Conservation (phyloP, 2,888 invertebrate species). For the Mesochorus sp. region DNA sequence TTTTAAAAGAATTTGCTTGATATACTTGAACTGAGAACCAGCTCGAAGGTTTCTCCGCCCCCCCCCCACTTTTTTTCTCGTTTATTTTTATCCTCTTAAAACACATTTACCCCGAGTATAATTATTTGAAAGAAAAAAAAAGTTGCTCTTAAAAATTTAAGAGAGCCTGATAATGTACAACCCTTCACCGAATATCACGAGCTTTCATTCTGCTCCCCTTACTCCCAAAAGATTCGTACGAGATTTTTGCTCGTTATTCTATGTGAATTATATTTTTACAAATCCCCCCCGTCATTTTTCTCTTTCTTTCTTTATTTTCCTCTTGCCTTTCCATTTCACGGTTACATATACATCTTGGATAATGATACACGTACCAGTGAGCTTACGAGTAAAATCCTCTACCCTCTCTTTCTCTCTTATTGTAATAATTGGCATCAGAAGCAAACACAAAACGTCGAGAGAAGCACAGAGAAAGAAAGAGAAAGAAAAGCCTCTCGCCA, state of each 20-base stretch:
- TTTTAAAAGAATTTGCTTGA: too few relatives aligned
- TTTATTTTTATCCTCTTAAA: conserved; percentile 12
- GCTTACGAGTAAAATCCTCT: conserved; percentile 32
- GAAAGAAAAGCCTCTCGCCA: conserved; percentile 20
- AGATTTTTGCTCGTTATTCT: conserved; percentile 32
- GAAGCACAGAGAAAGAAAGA: conserved; percentile 24
- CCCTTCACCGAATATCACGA: conserved; percentile 19
- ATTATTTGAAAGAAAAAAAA: conserved; percentile 33
- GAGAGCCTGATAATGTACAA: conserved; percentile 22
- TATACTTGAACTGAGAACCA: too few relatives aligned
- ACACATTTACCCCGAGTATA: conserved; percentile 32
- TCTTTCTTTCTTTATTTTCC: neutral
- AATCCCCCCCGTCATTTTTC: conserved; percentile 19
- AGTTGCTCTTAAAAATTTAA: conserved; percentile 14
- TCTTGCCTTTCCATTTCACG: conserved; percentile 15
- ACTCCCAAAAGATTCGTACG: conserved; percentile 13
- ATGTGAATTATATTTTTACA: conserved; percentile 41
- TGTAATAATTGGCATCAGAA: conserved; percentile 46
- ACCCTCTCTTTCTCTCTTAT: neutral
- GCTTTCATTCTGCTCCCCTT: neutral
- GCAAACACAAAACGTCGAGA: conserved; percentile 30
- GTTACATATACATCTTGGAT: conserved; percentile 41
- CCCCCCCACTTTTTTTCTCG: neutral
- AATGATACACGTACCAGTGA: conserved; percentile 50
- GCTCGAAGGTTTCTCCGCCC: too few relatives aligned